Evolutionary conservation across 2,888 invertebrate species (phyloP).

Genomic region (Apamea anceps): DNA sequence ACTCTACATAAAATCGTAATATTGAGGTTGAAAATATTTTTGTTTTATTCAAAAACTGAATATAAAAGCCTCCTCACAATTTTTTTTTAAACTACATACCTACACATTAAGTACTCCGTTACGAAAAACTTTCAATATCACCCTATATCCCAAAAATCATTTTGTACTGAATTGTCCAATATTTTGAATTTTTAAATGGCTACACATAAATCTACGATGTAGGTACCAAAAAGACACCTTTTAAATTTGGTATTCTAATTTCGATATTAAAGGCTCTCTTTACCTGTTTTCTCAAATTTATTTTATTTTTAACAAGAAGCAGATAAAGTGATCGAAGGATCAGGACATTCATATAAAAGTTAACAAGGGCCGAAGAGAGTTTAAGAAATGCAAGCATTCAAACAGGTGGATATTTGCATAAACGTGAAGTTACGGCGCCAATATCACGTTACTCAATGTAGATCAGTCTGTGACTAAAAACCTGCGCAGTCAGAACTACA

Average conservation of each 20-base stretch:
- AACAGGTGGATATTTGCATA: conserved; percentile 38
- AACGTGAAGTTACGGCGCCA: conserved; percentile 25
- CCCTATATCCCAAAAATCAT: not conserved
- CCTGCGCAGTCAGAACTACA: conserved; percentile 49
- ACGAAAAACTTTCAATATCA: not conserved
- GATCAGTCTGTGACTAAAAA: conserved; percentile 15
- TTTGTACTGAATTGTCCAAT: not conserved
- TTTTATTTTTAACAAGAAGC: not conserved
- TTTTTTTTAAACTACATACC: not conserved
- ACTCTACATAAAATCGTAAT: not conserved
- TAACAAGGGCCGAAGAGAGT: not conserved
- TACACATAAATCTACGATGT: not conserved
- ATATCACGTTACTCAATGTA: conserved; percentile 19
- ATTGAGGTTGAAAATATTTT: not conserved
- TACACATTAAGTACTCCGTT: not conserved
- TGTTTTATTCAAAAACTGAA: not conserved
- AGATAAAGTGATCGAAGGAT: not conserved
- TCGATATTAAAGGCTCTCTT: not conserved
- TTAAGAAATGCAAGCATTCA: conserved; percentile 8
- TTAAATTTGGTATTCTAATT: not conserved
- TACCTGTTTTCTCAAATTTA: not conserved
- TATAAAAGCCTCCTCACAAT: not conserved
- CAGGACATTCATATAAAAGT: not conserved
- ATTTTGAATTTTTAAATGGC: not conserved
- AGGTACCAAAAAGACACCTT: not conserved